Conservation (phyloP, 2,797 vertebrate species). For the Lepidocolaptes lacrymiger region DNA sequence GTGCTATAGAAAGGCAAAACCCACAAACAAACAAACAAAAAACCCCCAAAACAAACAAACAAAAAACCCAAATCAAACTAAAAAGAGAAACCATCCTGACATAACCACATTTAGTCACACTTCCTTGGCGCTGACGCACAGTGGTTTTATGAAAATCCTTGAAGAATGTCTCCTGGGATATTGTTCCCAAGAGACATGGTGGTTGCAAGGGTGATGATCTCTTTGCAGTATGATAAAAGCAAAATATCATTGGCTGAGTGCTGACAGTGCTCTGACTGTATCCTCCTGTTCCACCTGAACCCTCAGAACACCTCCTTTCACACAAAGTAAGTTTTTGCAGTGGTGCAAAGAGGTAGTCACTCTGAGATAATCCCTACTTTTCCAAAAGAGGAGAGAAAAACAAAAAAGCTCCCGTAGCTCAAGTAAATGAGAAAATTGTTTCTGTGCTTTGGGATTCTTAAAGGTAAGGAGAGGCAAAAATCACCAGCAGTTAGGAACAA, state of each 20-base stretch:
- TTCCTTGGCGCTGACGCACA: background rate
- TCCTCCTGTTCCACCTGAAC: background rate
- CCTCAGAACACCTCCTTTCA: background rate
- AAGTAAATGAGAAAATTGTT: conserved; percentile 14
- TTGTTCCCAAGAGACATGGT: background rate
- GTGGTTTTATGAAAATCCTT: background rate
- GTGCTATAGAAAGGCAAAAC: background rate
- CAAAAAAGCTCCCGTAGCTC: background rate
- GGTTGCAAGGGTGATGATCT: background rate
- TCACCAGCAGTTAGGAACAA: conserved; percentile 12
- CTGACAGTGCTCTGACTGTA: background rate
- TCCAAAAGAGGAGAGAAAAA: background rate
- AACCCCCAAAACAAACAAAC: too few relatives aligned
- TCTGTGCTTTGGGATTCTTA: conserved; percentile 18
- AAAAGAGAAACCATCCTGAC: background rate
- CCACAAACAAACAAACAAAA: background rate
- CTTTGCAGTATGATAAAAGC: background rate
- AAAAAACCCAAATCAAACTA: accelerated
- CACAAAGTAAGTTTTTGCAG: background rate
- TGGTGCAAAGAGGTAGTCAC: background rate
- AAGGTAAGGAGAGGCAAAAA: conserved; percentile 26
- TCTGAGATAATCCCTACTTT: conserved; percentile 4
- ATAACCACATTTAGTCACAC: background rate
- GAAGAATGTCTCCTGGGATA: background rate
- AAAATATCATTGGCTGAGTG: background rate